Evolutionary conservation across 1,140 invertebrate species (phyloP).

Genomic region (Procambarus clarkii): DNA sequence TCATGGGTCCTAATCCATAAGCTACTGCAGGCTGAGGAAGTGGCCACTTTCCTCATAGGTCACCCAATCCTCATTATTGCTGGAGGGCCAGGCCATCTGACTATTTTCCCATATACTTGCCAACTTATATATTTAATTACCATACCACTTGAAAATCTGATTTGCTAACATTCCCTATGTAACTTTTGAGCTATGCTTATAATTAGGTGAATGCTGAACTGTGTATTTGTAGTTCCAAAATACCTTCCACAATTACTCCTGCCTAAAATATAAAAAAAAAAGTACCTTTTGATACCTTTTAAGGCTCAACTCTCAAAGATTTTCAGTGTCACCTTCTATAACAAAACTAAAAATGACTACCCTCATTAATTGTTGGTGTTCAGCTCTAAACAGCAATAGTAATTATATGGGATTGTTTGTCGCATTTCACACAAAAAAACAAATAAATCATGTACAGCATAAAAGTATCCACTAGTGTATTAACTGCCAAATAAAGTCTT

Average conservation of each 20-base stretch:
- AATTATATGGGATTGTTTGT: neutral
- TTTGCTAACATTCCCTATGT: neutral
- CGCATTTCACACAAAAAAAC: neutral
- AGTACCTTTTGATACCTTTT: neutral
- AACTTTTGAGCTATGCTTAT: neutral
- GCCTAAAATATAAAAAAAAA: neutral
- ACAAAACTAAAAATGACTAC: neutral
- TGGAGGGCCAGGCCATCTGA: neutral
- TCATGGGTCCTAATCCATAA: slow-evolving; percentile 43
- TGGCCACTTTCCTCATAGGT: slow-evolving; percentile 14
- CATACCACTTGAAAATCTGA: neutral
- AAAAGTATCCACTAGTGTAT: neutral
- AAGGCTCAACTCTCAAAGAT: neutral
- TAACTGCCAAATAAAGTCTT: too few species aligned
- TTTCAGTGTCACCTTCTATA: neutral
- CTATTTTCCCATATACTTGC: slow-evolving; percentile 3
- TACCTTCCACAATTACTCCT: neutral
- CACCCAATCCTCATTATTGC: neutral
- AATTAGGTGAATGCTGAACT: neutral
- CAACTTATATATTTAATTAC: neutral
- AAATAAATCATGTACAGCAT: neutral
- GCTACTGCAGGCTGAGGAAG: slow-evolving; percentile 27
- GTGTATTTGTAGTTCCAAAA: neutral
- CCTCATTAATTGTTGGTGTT: neutral
- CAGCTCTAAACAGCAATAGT: neutral